A percentile compares a stretch with the other conserved stretches of the same genome.
phyloP scores from a whole-genome alignment of 2,113 vertebrate species.

The Mobula birostris region DNA sequence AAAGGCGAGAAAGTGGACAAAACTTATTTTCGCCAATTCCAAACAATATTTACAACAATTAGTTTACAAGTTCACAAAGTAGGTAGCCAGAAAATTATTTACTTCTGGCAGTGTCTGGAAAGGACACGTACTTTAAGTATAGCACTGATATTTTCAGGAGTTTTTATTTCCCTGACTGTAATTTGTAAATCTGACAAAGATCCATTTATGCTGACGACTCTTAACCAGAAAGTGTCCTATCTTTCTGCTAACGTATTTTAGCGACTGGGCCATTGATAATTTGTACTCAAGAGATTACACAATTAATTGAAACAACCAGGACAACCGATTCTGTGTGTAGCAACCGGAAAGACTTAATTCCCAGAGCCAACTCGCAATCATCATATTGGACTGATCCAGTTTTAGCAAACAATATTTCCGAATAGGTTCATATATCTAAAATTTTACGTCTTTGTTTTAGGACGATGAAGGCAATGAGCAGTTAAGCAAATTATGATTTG shows the following conservation, averaged over 20 bases:
- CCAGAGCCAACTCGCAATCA: background rate
- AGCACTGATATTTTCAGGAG: background rate
- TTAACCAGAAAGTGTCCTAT: background rate
- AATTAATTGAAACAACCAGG: background rate
- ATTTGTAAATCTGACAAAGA: background rate
- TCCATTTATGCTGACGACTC: background rate
- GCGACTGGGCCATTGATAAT: background rate
- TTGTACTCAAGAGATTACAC: background rate
- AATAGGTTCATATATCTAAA: background rate
- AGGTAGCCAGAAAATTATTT: background rate
- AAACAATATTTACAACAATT: background rate
- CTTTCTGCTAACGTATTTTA: background rate
- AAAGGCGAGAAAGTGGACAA: background rate
- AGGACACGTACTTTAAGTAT: background rate
- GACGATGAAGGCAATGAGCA: background rate
- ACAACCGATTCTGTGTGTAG: background rate
- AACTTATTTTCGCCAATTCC: background rate
- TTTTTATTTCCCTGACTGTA: background rate
- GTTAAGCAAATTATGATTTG: background rate
- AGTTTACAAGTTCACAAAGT: background rate
- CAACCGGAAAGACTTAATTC: background rate
- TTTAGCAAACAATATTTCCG: background rate
- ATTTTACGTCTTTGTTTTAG: background rate
- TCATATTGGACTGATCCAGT: background rate
- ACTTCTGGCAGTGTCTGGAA: background rate